Conservation (phyloP, 1,140 invertebrate species). For the Achroia grisella region DNA sequence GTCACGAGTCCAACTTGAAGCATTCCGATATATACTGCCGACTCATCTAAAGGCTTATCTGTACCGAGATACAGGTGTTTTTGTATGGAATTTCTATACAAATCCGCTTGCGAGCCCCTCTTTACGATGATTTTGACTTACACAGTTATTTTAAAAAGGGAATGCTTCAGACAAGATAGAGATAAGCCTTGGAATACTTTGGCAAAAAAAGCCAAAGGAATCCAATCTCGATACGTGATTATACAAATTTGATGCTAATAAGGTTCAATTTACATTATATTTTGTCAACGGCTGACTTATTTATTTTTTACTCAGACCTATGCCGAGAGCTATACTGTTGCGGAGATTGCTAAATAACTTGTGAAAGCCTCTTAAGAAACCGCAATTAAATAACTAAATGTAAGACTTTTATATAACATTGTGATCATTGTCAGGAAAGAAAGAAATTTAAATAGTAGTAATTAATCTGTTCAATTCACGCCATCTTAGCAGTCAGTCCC, state of each 20-base stretch:
- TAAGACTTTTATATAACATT: too few relatives aligned
- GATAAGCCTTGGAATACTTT: neutral
- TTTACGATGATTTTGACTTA: constrained; percentile 21
- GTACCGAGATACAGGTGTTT: constrained; percentile 41
- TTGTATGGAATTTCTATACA: constrained; percentile 35
- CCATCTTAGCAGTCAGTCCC: too few relatives aligned
- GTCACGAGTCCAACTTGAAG: constrained; percentile 28
- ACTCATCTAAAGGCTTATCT: constrained; percentile 42
- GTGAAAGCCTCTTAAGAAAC: too few relatives aligned
- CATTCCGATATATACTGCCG: constrained; percentile 20
- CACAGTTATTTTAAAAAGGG: constrained; percentile 7
- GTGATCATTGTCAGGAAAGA: too few relatives aligned
- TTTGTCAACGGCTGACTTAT: neutral
- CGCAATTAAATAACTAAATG: too few relatives aligned
- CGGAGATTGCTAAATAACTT: too few relatives aligned
- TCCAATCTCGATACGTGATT: too few relatives aligned
- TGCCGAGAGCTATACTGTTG: neutral
- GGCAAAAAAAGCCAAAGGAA: too few relatives aligned
- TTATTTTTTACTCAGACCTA: neutral
- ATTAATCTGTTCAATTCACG: too few relatives aligned
- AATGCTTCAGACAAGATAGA: constrained; percentile 1
- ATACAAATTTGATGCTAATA: too few relatives aligned
- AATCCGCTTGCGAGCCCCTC: constrained; percentile 26
- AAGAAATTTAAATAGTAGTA: too few relatives aligned
- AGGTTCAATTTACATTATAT: too few relatives aligned